phyloP scores from a whole-genome alignment of 2,888 invertebrate species.

The Xylophagus ater region DNA sequence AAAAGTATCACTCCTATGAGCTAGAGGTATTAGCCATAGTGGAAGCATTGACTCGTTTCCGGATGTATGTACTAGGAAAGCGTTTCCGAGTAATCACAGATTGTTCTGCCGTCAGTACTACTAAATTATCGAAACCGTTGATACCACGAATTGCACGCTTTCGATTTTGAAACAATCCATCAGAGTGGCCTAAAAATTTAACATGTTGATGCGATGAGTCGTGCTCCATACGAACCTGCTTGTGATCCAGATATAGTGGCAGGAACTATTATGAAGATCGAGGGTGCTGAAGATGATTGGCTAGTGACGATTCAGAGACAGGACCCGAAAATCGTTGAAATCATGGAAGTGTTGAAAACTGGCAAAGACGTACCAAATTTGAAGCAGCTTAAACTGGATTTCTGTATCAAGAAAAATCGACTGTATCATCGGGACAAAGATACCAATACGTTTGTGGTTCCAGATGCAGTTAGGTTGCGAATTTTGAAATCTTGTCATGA shows the following conservation, averaged over 20 bases:
- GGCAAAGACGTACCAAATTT: neutral
- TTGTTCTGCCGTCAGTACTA: conserved; percentile 26
- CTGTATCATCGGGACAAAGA: neutral
- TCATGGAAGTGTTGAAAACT: neutral
- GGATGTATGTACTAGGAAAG: conserved; percentile 28
- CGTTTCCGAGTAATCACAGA: conserved; percentile 27
- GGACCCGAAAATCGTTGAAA: neutral
- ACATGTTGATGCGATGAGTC: conserved; percentile 1
- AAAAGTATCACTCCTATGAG: conserved; percentile 30
- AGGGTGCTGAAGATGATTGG: too few relatives aligned
- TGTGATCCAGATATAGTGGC: neutral
- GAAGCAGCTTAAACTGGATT: neutral
- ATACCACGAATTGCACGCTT: conserved; percentile 23
- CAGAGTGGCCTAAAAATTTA: neutral
- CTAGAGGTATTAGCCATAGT: conserved; percentile 31
- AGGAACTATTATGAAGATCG: too few relatives aligned
- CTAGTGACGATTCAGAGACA: neutral
- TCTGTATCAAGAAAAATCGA: neutral
- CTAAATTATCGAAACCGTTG: conserved; percentile 23
- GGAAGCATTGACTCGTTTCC: conserved; percentile 26
- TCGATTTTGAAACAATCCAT: too few relatives aligned
- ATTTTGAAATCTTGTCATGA: conserved; percentile 6
- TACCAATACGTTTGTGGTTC: neutral
- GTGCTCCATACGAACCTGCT: conserved; percentile 1
- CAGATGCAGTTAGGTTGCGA: conserved; percentile 4